These are phyloP conservation scores for Stigmatopora argus DNA, from an alignment of 2,113 vertebrate species.

Conservation along the genomic window DNA sequence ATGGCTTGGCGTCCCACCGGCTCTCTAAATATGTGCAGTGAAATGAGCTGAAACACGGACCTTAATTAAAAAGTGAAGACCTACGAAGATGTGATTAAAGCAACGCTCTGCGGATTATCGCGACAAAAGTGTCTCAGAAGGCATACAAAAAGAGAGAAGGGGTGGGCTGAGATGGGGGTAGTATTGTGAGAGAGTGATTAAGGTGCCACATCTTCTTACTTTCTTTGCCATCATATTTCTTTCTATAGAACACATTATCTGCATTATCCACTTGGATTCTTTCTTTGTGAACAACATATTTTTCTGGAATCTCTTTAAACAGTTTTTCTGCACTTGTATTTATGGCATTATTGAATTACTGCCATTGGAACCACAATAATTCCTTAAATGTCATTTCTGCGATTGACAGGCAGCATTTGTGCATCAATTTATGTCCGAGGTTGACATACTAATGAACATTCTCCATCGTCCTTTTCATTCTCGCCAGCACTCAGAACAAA, in stretches of 20 bases:
- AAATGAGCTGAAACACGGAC: conserved; percentile 73
- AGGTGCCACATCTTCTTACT: background rate
- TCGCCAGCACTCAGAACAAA: conserved; percentile 35
- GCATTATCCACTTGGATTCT: conserved; percentile 19
- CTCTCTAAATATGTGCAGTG: conserved; percentile 73
- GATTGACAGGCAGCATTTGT: background rate
- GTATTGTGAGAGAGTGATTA: background rate
- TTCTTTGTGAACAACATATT: conserved; percentile 6
- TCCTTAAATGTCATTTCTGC: background rate
- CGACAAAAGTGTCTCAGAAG: conserved; percentile 57
- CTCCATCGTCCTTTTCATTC: conserved; percentile 24
- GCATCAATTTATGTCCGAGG: background rate
- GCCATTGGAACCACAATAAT: background rate
- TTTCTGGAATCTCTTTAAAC: conserved; percentile 1
- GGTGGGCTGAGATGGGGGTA: conserved; percentile 13
- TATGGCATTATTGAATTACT: background rate
- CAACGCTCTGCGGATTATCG: conserved; percentile 62
- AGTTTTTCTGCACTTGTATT: background rate
- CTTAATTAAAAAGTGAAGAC: conserved; percentile 73
- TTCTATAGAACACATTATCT: conserved; percentile 6
- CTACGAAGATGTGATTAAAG: conserved; percentile 70
- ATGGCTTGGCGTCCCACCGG: conserved; percentile 59
- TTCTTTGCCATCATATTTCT: background rate
- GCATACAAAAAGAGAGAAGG: conserved; percentile 41
- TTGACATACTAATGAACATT: conserved; percentile 32